These are phyloP conservation scores for Phoenicopterus ruber DNA, from an alignment of 2,113 vertebrate species.

Conservation along the genomic window DNA sequence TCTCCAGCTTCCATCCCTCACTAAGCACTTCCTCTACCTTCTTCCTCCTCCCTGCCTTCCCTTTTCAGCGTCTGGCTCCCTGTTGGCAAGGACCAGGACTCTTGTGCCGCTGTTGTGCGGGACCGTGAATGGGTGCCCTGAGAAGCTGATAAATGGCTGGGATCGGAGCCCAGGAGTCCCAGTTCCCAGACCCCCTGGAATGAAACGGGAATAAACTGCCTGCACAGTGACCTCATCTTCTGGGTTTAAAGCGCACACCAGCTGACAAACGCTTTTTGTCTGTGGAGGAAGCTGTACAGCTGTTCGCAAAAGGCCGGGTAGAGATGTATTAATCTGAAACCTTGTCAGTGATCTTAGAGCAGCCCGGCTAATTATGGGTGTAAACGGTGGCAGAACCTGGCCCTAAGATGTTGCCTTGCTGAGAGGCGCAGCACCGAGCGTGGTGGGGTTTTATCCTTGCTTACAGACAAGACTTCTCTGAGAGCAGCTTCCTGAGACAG, in stretches of 20 bases:
- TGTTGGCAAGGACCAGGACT: neutral
- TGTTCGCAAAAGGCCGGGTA: neutral
- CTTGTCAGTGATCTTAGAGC: neutral
- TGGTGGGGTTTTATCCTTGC: neutral
- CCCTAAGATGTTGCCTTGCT: neutral
- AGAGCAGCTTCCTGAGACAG: neutral
- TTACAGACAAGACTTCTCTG: neutral
- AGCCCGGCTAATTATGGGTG: neutral
- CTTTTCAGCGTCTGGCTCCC: neutral
- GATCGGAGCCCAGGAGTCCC: neutral
- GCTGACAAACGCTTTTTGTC: accelerated
- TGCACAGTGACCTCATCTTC: neutral
- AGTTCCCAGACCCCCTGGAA: neutral
- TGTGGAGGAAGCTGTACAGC: neutral
- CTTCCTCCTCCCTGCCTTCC: neutral
- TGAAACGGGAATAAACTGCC: neutral
- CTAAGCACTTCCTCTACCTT: neutral
- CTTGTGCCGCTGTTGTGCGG: neutral
- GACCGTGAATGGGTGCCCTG: neutral
- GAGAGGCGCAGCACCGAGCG: neutral
- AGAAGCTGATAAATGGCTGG: neutral
- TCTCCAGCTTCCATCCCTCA: neutral
- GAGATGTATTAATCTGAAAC: neutral
- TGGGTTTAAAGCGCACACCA: neutral
- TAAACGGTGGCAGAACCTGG: neutral